These are phyloP conservation scores for Dolichotis patagonum DNA, from an alignment of 2,113 vertebrate genomes.

Conservation along the genomic window DNA sequence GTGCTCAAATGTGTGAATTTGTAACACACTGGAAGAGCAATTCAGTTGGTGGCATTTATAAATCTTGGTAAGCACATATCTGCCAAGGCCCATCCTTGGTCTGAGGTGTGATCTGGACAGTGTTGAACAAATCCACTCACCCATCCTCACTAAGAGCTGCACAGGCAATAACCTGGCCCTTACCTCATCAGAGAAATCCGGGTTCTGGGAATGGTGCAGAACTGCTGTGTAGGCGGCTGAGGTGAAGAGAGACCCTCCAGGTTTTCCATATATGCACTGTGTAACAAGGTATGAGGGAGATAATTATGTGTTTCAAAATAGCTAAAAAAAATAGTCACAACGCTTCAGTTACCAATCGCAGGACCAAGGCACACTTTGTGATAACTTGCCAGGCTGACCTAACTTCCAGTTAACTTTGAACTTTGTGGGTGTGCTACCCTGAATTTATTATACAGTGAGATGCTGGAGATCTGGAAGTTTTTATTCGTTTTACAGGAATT, in stretches of 20 bases:
- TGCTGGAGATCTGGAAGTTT: not conserved
- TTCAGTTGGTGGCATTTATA: not conserved
- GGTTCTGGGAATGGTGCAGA: conserved; percentile 97
- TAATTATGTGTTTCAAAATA: conserved; percentile 32
- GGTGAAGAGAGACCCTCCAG: conserved; percentile 94
- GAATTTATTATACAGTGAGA: not conserved
- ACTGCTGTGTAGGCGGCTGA: conserved; percentile 93
- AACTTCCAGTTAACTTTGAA: not conserved
- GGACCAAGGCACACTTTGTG: not conserved
- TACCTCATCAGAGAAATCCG: conserved; percentile 98
- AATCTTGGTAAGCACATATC: not conserved
- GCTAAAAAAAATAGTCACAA: not conserved
- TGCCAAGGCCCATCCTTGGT: not conserved
- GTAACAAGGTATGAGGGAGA: conserved; percentile 63
- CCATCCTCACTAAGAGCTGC: not conserved
- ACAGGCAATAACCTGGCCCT: conserved; percentile 60
- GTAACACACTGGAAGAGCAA: not conserved
- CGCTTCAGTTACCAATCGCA: not conserved
- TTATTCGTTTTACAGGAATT: not conserved
- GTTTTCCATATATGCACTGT: conserved; percentile 98
- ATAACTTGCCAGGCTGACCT: not conserved
- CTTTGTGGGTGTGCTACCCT: not conserved
- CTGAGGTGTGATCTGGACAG: not conserved
- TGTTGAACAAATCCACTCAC: not conserved
- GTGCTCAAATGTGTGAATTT: not conserved